phyloP scores from a whole-genome alignment of 2,113 vertebrate genomes.

The Alectura lathami region DNA sequence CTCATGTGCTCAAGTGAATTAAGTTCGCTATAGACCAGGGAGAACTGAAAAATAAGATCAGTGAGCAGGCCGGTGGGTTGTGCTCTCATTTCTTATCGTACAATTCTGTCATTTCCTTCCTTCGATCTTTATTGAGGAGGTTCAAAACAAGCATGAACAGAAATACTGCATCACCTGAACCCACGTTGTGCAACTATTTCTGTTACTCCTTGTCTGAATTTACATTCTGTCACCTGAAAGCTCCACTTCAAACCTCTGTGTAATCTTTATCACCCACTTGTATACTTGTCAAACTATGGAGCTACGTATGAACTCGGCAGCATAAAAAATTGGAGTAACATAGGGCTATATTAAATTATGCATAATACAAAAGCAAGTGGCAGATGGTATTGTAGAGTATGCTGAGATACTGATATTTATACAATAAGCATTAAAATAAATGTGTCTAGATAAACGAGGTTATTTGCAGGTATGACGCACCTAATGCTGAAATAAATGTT shows the following conservation, averaged over 20 bases:
- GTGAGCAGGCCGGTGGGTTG: neutral
- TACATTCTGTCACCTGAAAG: conserved; percentile 36
- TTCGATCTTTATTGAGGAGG: neutral
- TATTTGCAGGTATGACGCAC: conserved; percentile 78
- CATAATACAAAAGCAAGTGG: conserved; percentile 69
- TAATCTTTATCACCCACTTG: conserved; percentile 44
- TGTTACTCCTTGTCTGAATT: conserved; percentile 18
- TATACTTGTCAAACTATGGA: conserved; percentile 25
- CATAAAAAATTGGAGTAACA: conserved; percentile 43
- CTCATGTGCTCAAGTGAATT: neutral
- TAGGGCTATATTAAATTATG: conserved; percentile 64
- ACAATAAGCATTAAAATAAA: conserved; percentile 75
- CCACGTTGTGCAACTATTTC: neutral
- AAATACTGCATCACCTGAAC: neutral
- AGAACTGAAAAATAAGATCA: neutral
- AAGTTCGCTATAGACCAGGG: neutral
- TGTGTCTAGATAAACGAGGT: conserved; percentile 71
- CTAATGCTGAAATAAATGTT: conserved; percentile 71
- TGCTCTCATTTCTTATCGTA: neutral
- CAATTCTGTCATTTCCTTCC: neutral
- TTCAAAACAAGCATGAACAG: neutral
- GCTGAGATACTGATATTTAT: conserved; percentile 74
- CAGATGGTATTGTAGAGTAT: conserved; percentile 72
- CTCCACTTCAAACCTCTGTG: conserved; percentile 23
- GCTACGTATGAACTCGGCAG: conserved; percentile 7